These are phyloP conservation scores for Ennomos fuscantarius DNA, from an alignment of 2,888 invertebrate species.

Conservation along the genomic window DNA sequence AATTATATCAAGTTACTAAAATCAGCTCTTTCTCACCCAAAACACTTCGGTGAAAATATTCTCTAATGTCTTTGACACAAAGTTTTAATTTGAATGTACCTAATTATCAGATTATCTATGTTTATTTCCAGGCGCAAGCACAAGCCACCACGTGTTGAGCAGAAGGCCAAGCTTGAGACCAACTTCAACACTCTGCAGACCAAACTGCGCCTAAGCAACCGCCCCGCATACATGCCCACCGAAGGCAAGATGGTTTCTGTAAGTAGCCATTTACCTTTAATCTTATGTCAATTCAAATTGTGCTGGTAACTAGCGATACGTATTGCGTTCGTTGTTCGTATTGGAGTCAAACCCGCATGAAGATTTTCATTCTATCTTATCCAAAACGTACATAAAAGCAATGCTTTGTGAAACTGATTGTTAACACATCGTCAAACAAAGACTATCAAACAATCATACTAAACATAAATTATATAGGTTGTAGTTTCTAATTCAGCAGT, in stretches of 20 bases:
- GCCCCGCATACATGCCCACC: constrained; percentile 99
- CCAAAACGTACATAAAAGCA: constrained; percentile 1
- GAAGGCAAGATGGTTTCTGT: constrained; percentile 99
- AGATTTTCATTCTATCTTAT: neutral
- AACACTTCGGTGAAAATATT: no score
- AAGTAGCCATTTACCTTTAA: constrained; percentile 64
- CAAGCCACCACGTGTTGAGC: constrained; percentile 99
- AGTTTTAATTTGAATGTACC: no score
- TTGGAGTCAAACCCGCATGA: no score
- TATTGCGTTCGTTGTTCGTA: no score
- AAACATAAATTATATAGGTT: constrained; percentile 16
- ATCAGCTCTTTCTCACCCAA: no score
- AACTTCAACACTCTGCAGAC: constrained; percentile 99
- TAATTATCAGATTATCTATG: neutral
- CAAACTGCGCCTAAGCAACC: constrained; percentile 97
- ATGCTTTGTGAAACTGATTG: constrained; percentile 1
- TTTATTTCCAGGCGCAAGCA: constrained; percentile 91
- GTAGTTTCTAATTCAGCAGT: constrained; percentile 36
- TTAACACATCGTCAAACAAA: constrained; percentile 5
- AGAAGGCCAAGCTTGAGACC: constrained; percentile 99
- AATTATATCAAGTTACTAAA: no score
- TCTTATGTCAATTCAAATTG: no score
- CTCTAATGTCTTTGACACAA: no score
- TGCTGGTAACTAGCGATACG: no score
- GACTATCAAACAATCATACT: constrained; percentile 1